Evolutionary conservation across 2,888 invertebrate species (phyloP), one percentile per base, ranked within the genome.

Genomic region (Ephialtes manifestator): DNA sequence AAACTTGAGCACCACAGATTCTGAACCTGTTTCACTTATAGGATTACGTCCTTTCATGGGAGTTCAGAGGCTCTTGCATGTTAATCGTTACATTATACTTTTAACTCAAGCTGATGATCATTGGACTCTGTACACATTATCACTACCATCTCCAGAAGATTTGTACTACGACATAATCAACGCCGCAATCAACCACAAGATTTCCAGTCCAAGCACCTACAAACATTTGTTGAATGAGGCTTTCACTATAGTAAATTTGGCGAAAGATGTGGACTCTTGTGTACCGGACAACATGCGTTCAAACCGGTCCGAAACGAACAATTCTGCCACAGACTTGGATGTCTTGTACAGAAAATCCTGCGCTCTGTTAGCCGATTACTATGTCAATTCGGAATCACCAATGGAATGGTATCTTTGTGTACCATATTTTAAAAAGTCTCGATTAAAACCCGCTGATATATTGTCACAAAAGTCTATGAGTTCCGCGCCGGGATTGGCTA

Each of bases 91-190:
- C 89, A 92, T 96, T n/a, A 92, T 96, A 1, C 93, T 96, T 18
- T 89, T 96, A 20, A 96, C 96, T 13, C 96, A 95, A 87, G 95
- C 95, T 65, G 96, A 96, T 86, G 95, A 95, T 24, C 96, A 95
- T 80, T 97, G 97, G 96, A 97, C 97, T 0, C 93, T 97, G n/a
- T 97, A 97, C 92, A 96, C 96, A 35, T 93, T 97, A 67, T 96
- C 96, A 87, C 93, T 96, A 79, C 97, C 97, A 0, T 94, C 95
- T 28, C 95, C 96, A 11, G 95, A 95, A 78, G 95, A 95, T 83
- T 94, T 97, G 10, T 97, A 97, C 91, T 95, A 95, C 79, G 97
- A 97, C 91, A 96, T 97, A 89, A 95, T 96, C 68, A 95, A 96
- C 86, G 95, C 97, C 51, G 97, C 96, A 0, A 95, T 95, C 83